These are phyloP conservation scores for Arctia plantaginis DNA, from an alignment of 2,888 invertebrate genomes.

Conservation along the genomic window DNA sequence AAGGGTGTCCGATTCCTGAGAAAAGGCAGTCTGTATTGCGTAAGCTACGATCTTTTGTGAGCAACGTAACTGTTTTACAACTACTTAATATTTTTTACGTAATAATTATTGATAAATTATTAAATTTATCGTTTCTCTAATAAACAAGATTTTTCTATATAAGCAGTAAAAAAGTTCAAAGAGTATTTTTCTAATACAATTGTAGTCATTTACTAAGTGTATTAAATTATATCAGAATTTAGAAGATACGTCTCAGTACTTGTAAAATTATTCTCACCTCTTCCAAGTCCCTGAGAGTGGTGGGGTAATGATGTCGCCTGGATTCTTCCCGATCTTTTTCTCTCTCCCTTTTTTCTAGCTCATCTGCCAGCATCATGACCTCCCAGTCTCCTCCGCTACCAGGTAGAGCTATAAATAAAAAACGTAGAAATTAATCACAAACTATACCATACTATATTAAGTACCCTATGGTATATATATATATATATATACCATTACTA, in stretches of 20 bases:
- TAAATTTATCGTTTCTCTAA: not conserved
- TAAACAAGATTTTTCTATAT: not conserved
- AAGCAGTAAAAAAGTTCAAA: not conserved
- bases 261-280: slow-evolving; percentile 64
- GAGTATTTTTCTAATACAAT: not conserved
- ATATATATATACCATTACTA: no score
- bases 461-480: no score
- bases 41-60: not conserved
- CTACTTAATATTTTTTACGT: not conserved
- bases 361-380: slow-evolving; percentile 91
- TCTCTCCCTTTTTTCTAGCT: slow-evolving; percentile 88
- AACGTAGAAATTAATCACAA: not conserved
- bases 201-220: not conserved
- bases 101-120: not conserved
- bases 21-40: not conserved
- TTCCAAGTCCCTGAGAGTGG: slow-evolving; percentile 78
- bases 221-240: not conserved
- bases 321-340: slow-evolving; percentile 74
- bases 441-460: not conserved
- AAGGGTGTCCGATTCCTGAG: slow-evolving; percentile 77
- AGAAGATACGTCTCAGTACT: not conserved
- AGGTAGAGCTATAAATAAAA: slow-evolving; percentile 50
- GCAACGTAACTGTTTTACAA: not conserved
- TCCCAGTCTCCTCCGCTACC: slow-evolving; percentile 90
- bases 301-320: slow-evolving; percentile 72